Evolutionary conservation across 2,113 vertebrate species (phyloP).

Genomic region (Rhombomys opimus): DNA sequence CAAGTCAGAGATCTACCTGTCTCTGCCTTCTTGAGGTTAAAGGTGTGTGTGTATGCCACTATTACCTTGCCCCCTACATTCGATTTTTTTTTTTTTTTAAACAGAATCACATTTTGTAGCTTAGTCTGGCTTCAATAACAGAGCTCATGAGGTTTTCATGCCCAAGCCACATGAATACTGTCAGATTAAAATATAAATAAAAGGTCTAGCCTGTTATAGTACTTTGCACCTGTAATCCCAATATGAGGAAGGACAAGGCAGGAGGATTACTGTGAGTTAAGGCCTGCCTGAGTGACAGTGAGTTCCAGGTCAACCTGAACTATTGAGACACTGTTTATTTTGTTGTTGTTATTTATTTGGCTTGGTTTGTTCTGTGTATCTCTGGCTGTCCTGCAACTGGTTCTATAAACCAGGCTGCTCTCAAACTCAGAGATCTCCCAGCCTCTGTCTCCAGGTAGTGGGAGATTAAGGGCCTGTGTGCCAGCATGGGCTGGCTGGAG

Average conservation of each 20-base stretch:
- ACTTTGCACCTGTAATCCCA: neutral
- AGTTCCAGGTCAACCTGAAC: neutral
- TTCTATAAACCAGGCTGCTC: neutral
- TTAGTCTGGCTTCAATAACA: neutral
- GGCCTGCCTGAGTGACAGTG: neutral
- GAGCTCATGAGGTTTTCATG: neutral
- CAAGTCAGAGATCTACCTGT: neutral
- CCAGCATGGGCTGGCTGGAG: neutral
- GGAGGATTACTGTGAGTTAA: neutral
- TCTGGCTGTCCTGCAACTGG: neutral
- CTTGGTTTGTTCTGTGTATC: neutral
- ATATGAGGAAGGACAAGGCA: neutral
- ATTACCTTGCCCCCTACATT: neutral
- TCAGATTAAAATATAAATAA: neutral
- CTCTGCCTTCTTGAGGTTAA: neutral
- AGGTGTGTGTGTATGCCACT: neutral
- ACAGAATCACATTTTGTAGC: neutral
- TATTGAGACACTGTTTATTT: neutral
- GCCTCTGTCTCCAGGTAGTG: neutral
- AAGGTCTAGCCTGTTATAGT: neutral
- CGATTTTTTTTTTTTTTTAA: neutral
- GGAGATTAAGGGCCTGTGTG: neutral
- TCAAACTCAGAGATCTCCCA: neutral
- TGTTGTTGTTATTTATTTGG: too few species aligned
- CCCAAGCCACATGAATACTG: neutral